phyloP scores from a whole-genome alignment of 2,113 vertebrate genomes.

The Hippocampus abdominalis region DNA sequence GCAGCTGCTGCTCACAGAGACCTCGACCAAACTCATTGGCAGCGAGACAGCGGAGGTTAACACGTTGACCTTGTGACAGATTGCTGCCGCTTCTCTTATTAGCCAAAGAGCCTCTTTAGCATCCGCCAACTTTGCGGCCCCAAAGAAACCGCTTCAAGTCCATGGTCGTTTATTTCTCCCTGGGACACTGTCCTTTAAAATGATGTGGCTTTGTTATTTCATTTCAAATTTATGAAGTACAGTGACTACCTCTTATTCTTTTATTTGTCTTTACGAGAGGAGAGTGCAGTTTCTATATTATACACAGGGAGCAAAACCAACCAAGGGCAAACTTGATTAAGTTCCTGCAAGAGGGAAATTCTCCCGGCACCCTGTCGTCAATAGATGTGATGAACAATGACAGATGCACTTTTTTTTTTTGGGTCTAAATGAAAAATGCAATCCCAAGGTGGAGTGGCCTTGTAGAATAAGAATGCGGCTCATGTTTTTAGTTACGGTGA shows the following conservation, averaged over 20 bases:
- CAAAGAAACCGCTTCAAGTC: neutral
- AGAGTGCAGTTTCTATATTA: neutral
- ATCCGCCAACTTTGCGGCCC: neutral
- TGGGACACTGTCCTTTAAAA: neutral
- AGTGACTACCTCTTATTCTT: neutral
- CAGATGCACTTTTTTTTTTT: neutral
- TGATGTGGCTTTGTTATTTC: neutral
- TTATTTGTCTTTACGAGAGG: conserved; percentile 19
- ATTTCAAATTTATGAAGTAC: neutral
- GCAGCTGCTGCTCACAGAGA: conserved; percentile 63
- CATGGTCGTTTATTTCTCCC: neutral
- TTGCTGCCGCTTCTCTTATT: neutral
- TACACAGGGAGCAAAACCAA: neutral
- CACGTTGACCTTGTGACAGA: conserved; percentile 51
- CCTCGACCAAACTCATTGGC: conserved; percentile 56
- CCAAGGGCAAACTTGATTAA: conserved; percentile 11
- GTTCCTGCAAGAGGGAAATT: conserved; percentile 8
- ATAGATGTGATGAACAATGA: conserved; percentile 1
- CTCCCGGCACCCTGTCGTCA: neutral
- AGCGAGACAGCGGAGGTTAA: conserved; percentile 56
- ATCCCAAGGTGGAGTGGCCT: neutral
- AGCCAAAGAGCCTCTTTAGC: neutral
- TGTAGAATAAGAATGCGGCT: neutral
- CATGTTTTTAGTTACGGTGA: neutral
- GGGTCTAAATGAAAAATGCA: neutral